Evolutionary conservation across 2,113 vertebrate species (phyloP).

Genomic region (Sitta europaea): DNA sequence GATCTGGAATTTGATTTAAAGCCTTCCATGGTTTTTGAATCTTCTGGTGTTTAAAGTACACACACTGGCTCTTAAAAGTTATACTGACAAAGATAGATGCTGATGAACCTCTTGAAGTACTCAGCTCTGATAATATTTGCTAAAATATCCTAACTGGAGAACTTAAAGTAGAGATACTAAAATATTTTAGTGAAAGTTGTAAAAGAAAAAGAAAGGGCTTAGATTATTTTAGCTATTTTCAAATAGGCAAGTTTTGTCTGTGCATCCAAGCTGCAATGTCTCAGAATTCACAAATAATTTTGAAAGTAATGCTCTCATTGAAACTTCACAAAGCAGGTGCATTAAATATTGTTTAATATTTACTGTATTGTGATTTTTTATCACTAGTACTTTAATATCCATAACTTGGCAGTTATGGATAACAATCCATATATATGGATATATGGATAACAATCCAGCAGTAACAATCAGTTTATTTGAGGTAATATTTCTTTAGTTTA

Average conservation of each 20-base stretch:
- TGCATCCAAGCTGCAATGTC: neutral
- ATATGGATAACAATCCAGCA: no score
- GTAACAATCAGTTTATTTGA: neutral
- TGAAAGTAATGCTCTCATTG: neutral
- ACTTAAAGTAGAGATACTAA: neutral
- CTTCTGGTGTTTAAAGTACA: neutral
- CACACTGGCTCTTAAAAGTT: neutral
- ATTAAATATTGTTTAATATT: neutral
- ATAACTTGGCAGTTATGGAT: neutral
- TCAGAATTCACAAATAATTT: neutral
- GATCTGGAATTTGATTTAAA: neutral
- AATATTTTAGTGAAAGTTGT: neutral
- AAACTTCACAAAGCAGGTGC: neutral
- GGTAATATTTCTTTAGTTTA: neutral
- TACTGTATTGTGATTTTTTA: neutral
- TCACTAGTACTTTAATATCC: neutral
- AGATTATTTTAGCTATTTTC: neutral
- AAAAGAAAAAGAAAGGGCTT: neutral
- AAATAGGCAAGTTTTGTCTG: neutral
- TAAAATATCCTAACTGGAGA: neutral
- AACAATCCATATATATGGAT: no score
- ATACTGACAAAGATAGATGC: neutral
- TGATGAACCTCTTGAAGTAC: neutral
- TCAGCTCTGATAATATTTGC: neutral
- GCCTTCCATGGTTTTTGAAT: neutral